Evolutionary conservation across 2,113 vertebrate species (phyloP).

Genomic region (Tiliqua scincoides): DNA sequence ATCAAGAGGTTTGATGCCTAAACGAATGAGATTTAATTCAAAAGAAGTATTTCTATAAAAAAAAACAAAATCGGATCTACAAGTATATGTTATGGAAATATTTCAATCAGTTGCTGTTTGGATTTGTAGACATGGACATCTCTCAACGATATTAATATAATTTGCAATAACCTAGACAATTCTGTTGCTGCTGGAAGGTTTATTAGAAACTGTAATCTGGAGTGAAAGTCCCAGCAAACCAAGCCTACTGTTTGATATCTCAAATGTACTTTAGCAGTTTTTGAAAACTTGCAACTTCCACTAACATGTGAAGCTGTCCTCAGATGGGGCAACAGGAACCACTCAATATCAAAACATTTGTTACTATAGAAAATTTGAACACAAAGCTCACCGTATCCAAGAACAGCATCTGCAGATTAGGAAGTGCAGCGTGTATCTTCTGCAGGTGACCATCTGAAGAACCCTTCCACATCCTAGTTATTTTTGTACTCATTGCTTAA

Average conservation of each 20-base stretch:
- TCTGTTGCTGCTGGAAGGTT: background rate
- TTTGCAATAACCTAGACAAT: too few species aligned
- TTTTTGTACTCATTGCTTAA: too few species aligned
- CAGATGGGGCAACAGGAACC: background rate
- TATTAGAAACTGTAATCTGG: background rate
- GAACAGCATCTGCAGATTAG: background rate
- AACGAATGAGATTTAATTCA: background rate
- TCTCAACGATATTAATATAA: background rate
- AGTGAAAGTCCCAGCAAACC: background rate
- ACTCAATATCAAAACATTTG: background rate
- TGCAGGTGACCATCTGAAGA: too few species aligned
- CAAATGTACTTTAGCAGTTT: too few species aligned
- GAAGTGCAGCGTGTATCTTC: too few species aligned
- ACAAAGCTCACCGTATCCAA: background rate
- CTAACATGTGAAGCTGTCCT: background rate
- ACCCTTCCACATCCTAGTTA: too few species aligned
- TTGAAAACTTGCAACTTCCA: background rate
- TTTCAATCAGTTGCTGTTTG: background rate
- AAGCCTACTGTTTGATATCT: too few species aligned
- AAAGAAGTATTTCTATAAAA: background rate
- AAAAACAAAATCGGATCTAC: background rate
- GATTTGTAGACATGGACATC: background rate
- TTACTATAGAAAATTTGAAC: background rate
- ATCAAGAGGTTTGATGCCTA: background rate
- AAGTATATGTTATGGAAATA: background rate